phyloP scores from a whole-genome alignment of 1,140 invertebrate genomes.

The Trachymyrmex septentrionalis region DNA sequence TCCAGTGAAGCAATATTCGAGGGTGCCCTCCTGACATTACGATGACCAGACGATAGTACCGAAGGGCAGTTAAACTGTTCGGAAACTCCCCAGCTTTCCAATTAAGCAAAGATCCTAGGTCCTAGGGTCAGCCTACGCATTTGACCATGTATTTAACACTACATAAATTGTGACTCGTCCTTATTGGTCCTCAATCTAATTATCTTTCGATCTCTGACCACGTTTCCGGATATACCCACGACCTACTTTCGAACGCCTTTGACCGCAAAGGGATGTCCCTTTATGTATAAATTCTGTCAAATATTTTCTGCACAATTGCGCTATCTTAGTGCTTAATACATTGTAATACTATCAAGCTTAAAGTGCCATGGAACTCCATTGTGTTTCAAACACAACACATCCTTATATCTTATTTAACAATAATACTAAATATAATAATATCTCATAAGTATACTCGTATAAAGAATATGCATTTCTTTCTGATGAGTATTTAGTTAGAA shows the following conservation, averaged over 20 bases:
- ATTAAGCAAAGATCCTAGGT: slow-evolving; percentile 85
- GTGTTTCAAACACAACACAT: not conserved
- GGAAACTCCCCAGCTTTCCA: slow-evolving; percentile 86
- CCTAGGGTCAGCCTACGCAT: slow-evolving; percentile 76
- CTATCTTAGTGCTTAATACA: not conserved
- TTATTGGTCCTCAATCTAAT: slow-evolving; percentile 82
- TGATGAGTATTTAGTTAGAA: not conserved
- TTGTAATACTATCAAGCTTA: not conserved
- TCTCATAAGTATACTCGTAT: not conserved
- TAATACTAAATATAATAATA: slow-evolving; percentile 8
- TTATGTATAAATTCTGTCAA: not conserved
- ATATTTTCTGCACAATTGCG: not conserved
- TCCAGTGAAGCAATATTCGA: slow-evolving; percentile 72
- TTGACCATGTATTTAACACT: slow-evolving; percentile 86
- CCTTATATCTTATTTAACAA: not conserved
- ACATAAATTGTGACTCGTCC: slow-evolving; percentile 83
- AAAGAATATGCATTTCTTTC: not conserved
- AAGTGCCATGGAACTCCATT: too few relatives aligned
- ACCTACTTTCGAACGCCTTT: slow-evolving; percentile 58
- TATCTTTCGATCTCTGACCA: slow-evolving; percentile 78
- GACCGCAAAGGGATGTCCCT: not conserved
- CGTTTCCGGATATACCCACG: slow-evolving; percentile 35
- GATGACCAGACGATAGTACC: slow-evolving; percentile 81
- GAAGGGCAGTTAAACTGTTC: slow-evolving; percentile 86
- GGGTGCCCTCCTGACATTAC: slow-evolving; percentile 78